A percentile compares a stretch with the other conserved stretches of the same genome.
Conservation (phyloP, 1,140 invertebrate species). For the Monochamus saltuarius region DNA sequence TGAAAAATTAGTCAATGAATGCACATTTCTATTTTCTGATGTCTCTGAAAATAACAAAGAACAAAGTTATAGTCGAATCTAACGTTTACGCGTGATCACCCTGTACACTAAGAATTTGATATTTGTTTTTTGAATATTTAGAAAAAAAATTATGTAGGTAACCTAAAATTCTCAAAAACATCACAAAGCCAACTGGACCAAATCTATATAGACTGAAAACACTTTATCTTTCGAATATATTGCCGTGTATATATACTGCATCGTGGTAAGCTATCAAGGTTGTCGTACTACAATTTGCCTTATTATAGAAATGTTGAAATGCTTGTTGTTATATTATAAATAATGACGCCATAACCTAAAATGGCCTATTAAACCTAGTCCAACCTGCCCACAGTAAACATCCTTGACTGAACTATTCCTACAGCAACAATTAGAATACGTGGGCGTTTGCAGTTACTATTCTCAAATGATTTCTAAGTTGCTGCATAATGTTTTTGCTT, state of each 20-base stretch:
- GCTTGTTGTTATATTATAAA: not conserved
- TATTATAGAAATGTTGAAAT: not conserved
- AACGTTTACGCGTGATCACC: no score
- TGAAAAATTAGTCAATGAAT: no score
- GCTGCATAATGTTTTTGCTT: not conserved
- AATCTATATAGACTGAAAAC: not conserved
- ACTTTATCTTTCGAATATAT: not conserved
- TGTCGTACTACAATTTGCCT: not conserved
- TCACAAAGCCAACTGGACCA: no score
- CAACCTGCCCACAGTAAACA: conserved; percentile 1
- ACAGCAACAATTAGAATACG: conserved; percentile 3
- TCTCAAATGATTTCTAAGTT: not conserved
- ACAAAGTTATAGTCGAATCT: no score
- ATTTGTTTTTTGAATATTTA: no score
- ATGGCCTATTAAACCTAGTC: conserved; percentile 2
- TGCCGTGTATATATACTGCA: not conserved
- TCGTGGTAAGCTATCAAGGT: not conserved
- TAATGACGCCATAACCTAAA: conserved; percentile 3
- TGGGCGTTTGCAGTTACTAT: not conserved
- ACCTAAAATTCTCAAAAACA: no score
- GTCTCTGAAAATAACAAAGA: no score
- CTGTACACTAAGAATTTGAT: no score
- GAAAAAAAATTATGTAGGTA: no score
- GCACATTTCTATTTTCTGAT: no score
- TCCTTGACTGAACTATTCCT: conserved; percentile 1